Evolutionary conservation across 2,888 invertebrate genomes (phyloP), one percentile per base, ranked within the genome.

Genomic region (Pemphredon lugubris): DNA sequence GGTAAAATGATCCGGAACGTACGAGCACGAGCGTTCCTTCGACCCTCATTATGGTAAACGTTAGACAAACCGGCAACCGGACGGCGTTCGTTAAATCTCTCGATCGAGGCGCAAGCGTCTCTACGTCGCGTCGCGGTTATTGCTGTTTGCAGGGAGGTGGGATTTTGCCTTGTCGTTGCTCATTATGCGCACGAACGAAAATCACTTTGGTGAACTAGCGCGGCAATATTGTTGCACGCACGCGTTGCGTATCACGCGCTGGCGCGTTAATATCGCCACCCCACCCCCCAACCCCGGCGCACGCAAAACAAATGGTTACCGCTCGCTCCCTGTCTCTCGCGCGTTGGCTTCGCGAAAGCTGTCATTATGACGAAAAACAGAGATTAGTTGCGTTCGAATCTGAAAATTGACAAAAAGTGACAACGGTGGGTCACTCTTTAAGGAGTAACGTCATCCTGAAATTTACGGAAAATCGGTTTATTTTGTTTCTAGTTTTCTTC

Each of bases 1-100:
- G 70, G 77, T 58, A 79, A 82, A 83, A 83, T 82, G 79, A 81
- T 79, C 72, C 77, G 59, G 67, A 77, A 74, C 75, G 60, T 77
- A 70, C 61, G 70, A 64, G 48, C 60, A 20, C 37, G 32, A 60
- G 20, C 61, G n/a, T n/a, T n/a, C 64, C 61, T 70, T 68, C 77
- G 70, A 55, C 61, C 69, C 65, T 74, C 66, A 74, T 75, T 69
- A 74, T 74, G 65, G 75, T 65, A 69, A 75, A 64, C 69, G 65
- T 60, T 48, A 74, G 73, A 75, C 69, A 73, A 69, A 63, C 75
- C 65, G 59, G 65, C 74, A n/a, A n/a, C n/a, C n/a, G n/a, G n/a
- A n/a, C n/a, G n/a, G n/a, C 65, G 65, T 69, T 74, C 64, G 74
- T 66, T 68, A 63, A 65, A 67, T 58, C 26, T 67, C 76, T 63